Conservation (phyloP, 2,113 vertebrate genomes). For the Erpornis zantholeuca region DNA sequence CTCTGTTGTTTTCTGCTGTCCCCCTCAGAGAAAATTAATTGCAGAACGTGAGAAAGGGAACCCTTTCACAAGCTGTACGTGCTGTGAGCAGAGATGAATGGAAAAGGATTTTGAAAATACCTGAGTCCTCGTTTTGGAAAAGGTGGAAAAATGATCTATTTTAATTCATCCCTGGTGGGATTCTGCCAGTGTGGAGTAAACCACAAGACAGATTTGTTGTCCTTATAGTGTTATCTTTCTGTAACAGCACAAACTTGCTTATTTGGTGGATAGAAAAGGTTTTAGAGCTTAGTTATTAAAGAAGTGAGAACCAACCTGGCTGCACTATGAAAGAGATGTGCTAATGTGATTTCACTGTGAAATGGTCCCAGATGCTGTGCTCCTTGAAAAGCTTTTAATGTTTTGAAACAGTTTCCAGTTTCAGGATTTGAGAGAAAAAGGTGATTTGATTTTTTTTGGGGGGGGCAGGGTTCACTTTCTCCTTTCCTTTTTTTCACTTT, state of each 20-base stretch:
- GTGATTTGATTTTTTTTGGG: too few species aligned
- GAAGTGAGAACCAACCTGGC: neutral
- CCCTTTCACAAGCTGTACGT: neutral
- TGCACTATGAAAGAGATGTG: neutral
- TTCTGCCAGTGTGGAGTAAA: neutral
- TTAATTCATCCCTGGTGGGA: conserved; percentile 10
- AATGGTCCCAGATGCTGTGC: neutral
- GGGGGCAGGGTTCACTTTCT: neutral
- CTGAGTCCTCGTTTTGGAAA: neutral
- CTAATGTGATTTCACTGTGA: neutral
- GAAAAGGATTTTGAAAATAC: neutral
- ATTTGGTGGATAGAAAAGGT: neutral
- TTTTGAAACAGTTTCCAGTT: neutral
- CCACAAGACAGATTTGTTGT: neutral
- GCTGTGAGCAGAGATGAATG: neutral
- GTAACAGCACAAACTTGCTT: neutral
- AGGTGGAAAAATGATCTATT: neutral
- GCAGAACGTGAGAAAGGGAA: neutral
- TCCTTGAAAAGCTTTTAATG: neutral
- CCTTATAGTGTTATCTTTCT: neutral
- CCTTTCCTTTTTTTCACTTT: neutral
- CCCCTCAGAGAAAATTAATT: neutral
- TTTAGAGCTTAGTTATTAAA: neutral
- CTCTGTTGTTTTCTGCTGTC: neutral
- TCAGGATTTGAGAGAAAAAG: neutral